Conservation (phyloP, 2,888 invertebrate genomes). For the Drosophila dives region DNA sequence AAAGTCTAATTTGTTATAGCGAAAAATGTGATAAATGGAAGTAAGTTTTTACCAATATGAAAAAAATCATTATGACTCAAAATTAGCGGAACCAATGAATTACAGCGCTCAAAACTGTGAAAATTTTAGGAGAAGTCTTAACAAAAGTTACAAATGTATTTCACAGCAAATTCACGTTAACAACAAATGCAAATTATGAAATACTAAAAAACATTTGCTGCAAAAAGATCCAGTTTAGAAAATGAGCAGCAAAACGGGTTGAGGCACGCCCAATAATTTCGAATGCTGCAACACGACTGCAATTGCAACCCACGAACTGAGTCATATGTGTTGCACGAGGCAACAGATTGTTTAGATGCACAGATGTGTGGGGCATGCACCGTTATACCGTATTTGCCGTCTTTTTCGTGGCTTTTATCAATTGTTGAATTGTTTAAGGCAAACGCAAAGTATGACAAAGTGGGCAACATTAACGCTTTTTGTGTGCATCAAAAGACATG, state of each 20-base stretch:
- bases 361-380: conserved; percentile 24
- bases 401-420: conserved; percentile 48
- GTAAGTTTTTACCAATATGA: conserved; percentile 2
- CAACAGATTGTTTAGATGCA: conserved; percentile 26
- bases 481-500: conserved; percentile 77
- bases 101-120: conserved; percentile 2
- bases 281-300: background rate
- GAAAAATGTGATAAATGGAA: background rate
- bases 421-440: conserved; percentile 70
- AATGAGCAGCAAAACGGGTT: conserved; percentile 1
- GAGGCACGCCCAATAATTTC: conserved; percentile 15
- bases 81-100: conserved; percentile 30
- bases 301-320: conserved; percentile 27
- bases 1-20: background rate
- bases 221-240: background rate
- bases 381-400: conserved; percentile 36
- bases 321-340: conserved; percentile 16
- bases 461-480: conserved; percentile 81
- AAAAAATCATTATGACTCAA: conserved; percentile 12
- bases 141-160: conserved; percentile 1
- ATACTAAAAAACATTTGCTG: background rate
- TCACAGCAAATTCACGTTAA: background rate
- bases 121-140: conserved; percentile 4
- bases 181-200: conserved; percentile 3
- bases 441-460: conserved; percentile 78